These are phyloP conservation scores for Oreotrochilus melanogaster DNA, from an alignment of 2,113 vertebrate species.

Conservation along the genomic window DNA sequence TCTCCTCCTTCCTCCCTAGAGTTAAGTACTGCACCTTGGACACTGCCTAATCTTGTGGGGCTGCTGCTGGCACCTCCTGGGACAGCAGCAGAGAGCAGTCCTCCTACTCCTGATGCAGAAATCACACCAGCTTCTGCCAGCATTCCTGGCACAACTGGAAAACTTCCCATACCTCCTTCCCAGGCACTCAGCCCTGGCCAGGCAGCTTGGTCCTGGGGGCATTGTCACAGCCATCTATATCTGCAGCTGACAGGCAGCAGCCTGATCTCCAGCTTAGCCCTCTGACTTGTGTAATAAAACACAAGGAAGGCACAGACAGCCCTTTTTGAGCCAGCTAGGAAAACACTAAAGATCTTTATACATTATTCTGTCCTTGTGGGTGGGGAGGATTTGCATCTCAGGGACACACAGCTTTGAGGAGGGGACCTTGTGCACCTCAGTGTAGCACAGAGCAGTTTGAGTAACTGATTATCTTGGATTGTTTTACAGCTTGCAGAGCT, in stretches of 20 bases:
- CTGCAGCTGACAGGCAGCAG: conserved; percentile 32
- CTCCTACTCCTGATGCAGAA: not conserved
- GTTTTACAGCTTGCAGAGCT: not conserved
- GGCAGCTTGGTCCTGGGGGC: not conserved
- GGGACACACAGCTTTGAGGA: not conserved
- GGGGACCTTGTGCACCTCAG: not conserved
- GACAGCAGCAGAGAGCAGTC: not conserved
- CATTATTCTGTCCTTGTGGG: rapidly evolving
- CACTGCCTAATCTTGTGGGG: not conserved
- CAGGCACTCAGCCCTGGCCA: not conserved
- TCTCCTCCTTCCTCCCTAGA: not conserved
- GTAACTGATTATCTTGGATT: not conserved
- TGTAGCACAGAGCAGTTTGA: not conserved
- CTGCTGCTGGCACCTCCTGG: not conserved
- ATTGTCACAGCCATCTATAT: not conserved
- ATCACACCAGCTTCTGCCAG: not conserved
- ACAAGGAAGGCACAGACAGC: not conserved
- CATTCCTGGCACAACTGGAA: not conserved
- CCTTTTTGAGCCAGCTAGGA: not conserved
- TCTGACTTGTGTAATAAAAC: not conserved
- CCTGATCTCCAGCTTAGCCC: not conserved
- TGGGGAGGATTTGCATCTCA: not conserved
- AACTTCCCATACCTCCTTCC: not conserved
- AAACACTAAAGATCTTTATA: rapidly evolving
- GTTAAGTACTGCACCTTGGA: not conserved